These are phyloP conservation scores for Scaptomyza tumidula DNA, from an alignment of 2,888 invertebrate species.

Conservation along the genomic window DNA sequence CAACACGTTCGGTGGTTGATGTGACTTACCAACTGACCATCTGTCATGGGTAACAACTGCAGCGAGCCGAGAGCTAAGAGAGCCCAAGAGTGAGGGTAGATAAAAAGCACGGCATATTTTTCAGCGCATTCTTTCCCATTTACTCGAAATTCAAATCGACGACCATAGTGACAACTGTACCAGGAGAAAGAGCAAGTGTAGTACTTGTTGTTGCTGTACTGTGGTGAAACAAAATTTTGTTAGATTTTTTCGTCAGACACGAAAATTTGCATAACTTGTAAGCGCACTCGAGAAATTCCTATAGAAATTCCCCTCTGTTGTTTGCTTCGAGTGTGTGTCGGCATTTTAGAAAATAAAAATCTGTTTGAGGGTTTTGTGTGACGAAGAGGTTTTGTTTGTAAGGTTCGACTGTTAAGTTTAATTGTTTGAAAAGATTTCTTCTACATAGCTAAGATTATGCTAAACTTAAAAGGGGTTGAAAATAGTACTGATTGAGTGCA, in stretches of 20 bases:
- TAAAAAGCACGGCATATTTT: slow-evolving; percentile 64
- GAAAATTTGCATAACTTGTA: slow-evolving; percentile 72
- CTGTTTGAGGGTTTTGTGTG: slow-evolving; percentile 30
- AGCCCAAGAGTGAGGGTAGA: slow-evolving; percentile 10
- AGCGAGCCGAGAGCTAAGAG: slow-evolving; percentile 4
- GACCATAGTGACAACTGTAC: slow-evolving; percentile 70
- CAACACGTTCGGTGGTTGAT: slow-evolving; percentile 71
- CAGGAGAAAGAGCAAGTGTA: slow-evolving; percentile 58
- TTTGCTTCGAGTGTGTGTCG: slow-evolving; percentile 70
- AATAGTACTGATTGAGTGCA: neutral
- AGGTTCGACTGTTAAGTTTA: slow-evolving; percentile 51
- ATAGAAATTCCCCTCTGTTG: slow-evolving; percentile 53
- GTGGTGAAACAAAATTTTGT: slow-evolving; percentile 32
- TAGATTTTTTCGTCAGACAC: slow-evolving; percentile 29
- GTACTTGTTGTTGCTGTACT: slow-evolving; percentile 33
- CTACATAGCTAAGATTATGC: slow-evolving; percentile 15
- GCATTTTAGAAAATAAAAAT: slow-evolving; percentile 52
- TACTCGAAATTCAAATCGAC: slow-evolving; percentile 67
- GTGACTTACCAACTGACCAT: slow-evolving; percentile 82
- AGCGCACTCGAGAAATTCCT: slow-evolving; percentile 68
- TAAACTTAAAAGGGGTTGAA: neutral
- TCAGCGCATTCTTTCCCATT: slow-evolving; percentile 43
- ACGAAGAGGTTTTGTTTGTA: slow-evolving; percentile 59
- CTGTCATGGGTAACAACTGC: slow-evolving; percentile 72
- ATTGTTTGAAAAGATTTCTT: slow-evolving; percentile 71